Evolutionary conservation across 2,888 invertebrate species (phyloP).

Genomic region (Thalpophila matura): DNA sequence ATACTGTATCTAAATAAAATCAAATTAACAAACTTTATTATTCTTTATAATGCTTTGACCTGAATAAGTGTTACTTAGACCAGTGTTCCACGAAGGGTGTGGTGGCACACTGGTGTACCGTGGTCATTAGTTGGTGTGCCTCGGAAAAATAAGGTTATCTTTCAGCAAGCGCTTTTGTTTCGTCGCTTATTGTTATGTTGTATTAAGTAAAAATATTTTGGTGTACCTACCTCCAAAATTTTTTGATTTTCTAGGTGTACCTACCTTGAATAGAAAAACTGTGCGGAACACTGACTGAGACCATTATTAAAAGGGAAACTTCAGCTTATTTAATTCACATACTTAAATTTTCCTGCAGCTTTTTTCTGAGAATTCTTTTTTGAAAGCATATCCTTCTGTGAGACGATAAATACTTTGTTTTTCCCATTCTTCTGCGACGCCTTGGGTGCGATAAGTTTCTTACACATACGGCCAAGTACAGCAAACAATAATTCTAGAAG

Average conservation of each 20-base stretch:
- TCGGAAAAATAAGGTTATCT: too few species aligned
- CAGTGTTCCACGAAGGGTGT: too few species aligned
- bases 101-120: too few species aligned
- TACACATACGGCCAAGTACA: slow-evolving; percentile 30
- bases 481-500: slow-evolving; percentile 70
- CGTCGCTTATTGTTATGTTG: too few species aligned
- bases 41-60: background rate
- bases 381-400: slow-evolving; percentile 43
- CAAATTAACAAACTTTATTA: background rate
- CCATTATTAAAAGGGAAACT: background rate
- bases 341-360: slow-evolving; percentile 48
- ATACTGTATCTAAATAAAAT: slow-evolving; percentile 1
- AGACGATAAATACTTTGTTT: slow-evolving; percentile 43
- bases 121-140: too few species aligned
- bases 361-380: slow-evolving; percentile 33
- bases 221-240: too few species aligned
- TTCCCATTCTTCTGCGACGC: slow-evolving; percentile 46
- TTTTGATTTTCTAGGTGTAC: background rate
- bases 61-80: background rate
- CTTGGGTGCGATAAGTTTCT: slow-evolving; percentile 43
- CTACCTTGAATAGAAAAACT: background rate
- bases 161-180: too few species aligned
- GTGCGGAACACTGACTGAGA: background rate
- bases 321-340: slow-evolving; percentile 34
- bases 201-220: too few species aligned